Evolutionary conservation across 2,888 invertebrate species (phyloP), one percentile per base, ranked within the genome.

Genomic region (Lithophane socia): DNA sequence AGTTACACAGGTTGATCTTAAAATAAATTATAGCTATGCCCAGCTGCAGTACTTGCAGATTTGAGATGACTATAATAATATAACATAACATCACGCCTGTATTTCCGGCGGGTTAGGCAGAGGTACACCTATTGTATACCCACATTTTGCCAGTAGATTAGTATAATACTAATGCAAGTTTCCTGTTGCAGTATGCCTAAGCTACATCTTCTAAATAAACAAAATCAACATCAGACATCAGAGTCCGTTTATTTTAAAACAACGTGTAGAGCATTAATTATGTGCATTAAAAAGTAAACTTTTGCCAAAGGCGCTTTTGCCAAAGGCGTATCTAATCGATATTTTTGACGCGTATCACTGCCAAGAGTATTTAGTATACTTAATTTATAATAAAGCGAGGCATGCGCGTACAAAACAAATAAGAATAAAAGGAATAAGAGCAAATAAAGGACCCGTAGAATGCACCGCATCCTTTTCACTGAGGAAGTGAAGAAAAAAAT

Each of bases 401-500:
- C 66, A 77, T 83, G 75, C 66, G 75, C 78, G 74, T 73, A 83
- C 77, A 86, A 89, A 88, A 89, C 77, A 87, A 91, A 88, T 80
- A 89, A 88, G 79, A 86, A 88, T 84, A 88, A 89, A 82, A 87
- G 75, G 78, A 86, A 82, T 86, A 89, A 92, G 91, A 90, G 84
- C 89, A 93, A 94, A 93, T 91, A 93, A 93, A 93, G 90, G 87
- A 87, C 86, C 90, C 88, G 89, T 92, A 94, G 93, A 93, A 94
- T 93, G 92, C 93, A 91, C 84, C 92, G 93, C 93, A 92, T 95
- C 94, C 93, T 94, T 92, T 93, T 92, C 91, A 92, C 92, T 87
- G 90, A 93, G 94, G 94, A 95, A 94, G 94, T 94, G 91, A 89
- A 92, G 89, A 91, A 90, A 89, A 94, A 92, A 82, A 80, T 52